Percentiles rank a stretch among this genome's conserved stretches.
Evolutionary conservation across 2,888 invertebrate genomes (phyloP).

Genomic region (Melipona beecheii): DNA sequence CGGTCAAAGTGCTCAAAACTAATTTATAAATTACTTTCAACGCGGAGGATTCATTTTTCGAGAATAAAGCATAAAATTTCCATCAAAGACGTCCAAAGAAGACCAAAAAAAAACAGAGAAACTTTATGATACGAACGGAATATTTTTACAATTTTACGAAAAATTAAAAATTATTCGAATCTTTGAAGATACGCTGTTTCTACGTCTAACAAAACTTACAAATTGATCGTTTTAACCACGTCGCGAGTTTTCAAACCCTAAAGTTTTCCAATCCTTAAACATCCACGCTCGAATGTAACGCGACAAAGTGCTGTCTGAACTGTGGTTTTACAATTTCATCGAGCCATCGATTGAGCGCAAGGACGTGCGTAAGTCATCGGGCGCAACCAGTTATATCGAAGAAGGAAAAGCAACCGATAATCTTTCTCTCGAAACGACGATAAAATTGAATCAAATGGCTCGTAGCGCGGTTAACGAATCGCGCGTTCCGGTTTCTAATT

Average conservation of each 20-base stretch:
- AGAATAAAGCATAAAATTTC: background rate
- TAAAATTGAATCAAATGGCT: slow-evolving; percentile 25
- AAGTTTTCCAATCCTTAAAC: background rate
- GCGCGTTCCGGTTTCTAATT: slow-evolving; percentile 28
- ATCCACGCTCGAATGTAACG: background rate
- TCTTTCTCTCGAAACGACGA: background rate
- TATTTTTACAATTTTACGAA: too few relatives aligned
- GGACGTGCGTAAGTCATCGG: background rate
- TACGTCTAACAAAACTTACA: too few relatives aligned
- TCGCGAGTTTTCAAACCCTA: background rate
- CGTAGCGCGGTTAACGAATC: slow-evolving; percentile 12
- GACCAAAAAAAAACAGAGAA: too few relatives aligned
- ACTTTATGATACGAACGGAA: too few relatives aligned
- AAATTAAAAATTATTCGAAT: too few relatives aligned
- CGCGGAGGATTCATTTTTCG: background rate
- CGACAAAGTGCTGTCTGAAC: background rate
- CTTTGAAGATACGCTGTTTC: too few relatives aligned
- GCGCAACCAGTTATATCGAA: background rate
- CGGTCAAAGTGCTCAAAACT: background rate
- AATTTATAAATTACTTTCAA: background rate
- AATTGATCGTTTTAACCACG: too few relatives aligned
- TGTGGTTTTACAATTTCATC: background rate
- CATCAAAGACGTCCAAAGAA: too few relatives aligned
- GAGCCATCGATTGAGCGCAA: background rate
- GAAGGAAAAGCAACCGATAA: background rate